phyloP scores from a whole-genome alignment of 2,888 invertebrate species.

The Mesochorus sp. region DNA sequence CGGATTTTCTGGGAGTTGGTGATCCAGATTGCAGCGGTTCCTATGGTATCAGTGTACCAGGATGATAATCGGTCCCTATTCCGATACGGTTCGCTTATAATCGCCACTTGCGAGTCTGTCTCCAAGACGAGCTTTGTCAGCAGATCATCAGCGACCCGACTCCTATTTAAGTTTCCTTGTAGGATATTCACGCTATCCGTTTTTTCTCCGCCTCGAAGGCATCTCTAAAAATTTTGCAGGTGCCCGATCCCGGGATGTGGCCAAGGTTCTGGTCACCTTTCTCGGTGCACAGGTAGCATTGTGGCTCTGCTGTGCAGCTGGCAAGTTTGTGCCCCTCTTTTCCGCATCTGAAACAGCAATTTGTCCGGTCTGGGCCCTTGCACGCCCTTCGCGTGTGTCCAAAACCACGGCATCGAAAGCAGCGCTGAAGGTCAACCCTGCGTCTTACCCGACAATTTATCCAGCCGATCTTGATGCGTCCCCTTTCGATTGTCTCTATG shows the following conservation, averaged over 20 bases:
- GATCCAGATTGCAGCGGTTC: conserved; percentile 62
- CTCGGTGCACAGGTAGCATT: conserved; percentile 56
- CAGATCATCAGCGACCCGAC: conserved; percentile 47
- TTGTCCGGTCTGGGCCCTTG: conserved; percentile 49
- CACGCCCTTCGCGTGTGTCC: conserved; percentile 34
- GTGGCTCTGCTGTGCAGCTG: conserved; percentile 24
- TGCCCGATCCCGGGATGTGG: conserved; percentile 37
- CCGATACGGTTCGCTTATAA: conserved; percentile 65
- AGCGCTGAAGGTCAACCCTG: not conserved
- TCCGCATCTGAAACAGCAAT: conserved; percentile 62
- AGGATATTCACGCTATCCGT: conserved; percentile 18
- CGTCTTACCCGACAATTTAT: conserved; percentile 12
- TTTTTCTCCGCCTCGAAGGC: conserved; percentile 38
- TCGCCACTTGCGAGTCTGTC: conserved; percentile 30
- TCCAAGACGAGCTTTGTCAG: conserved; percentile 36
- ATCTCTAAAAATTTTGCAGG: conserved; percentile 36
- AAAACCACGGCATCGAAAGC: conserved; percentile 44
- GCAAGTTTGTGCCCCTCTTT: conserved; percentile 51
- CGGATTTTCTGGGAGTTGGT: not conserved
- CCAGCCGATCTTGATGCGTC: conserved; percentile 45
- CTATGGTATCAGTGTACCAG: conserved; percentile 49
- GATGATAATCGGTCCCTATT: not conserved
- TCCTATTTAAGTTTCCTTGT: conserved; percentile 59
- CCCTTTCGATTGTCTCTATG: not conserved
- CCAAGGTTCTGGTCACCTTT: not conserved